These are phyloP conservation scores for Parnassius orleans DNA, from an alignment of 2,888 invertebrate genomes.

Conservation along the genomic window DNA sequence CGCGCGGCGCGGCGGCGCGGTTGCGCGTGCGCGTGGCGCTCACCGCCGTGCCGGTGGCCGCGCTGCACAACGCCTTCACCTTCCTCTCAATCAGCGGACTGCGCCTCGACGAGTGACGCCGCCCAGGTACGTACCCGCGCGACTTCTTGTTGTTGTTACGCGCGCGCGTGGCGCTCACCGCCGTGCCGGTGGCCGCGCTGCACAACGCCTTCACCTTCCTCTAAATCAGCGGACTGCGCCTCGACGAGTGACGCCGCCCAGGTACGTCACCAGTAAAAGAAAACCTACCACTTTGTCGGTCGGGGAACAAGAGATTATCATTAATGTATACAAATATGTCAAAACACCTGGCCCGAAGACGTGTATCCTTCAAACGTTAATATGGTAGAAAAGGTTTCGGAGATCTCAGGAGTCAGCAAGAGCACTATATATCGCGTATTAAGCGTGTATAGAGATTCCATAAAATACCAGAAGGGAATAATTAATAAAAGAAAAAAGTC, in stretches of 20 bases:
- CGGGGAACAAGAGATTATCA: too few species aligned
- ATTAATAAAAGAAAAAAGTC: too few species aligned
- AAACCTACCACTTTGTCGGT: too few species aligned
- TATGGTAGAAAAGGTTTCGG: too few species aligned
- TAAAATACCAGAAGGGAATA: too few species aligned
- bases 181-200: slow-evolving; percentile 89
- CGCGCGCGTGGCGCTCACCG: slow-evolving; percentile 84
- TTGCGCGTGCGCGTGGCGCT: slow-evolving; percentile 81
- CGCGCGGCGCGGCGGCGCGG: slow-evolving; percentile 46
- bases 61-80: slow-evolving; percentile 90
- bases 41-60: slow-evolving; percentile 89
- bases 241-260: slow-evolving; percentile 72
- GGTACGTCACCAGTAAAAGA: too few species aligned
- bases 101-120: slow-evolving; percentile 82
- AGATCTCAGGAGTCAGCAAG: too few species aligned
- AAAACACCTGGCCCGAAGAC: too few species aligned
- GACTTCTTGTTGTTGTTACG: background rate
- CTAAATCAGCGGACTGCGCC: slow-evolving; percentile 90
- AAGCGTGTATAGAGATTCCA: too few species aligned
- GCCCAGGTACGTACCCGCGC: slow-evolving; percentile 8
- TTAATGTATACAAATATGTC: too few species aligned
- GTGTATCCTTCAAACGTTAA: too few species aligned
- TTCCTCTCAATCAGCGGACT: slow-evolving; percentile 92
- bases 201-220: slow-evolving; percentile 91
- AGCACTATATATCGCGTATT: too few species aligned